A percentile compares a stretch with the other conserved stretches of the same genome.
Evolutionary conservation across 2,113 vertebrate species (phyloP).

Genomic region (Benitochromis conjunctus): DNA sequence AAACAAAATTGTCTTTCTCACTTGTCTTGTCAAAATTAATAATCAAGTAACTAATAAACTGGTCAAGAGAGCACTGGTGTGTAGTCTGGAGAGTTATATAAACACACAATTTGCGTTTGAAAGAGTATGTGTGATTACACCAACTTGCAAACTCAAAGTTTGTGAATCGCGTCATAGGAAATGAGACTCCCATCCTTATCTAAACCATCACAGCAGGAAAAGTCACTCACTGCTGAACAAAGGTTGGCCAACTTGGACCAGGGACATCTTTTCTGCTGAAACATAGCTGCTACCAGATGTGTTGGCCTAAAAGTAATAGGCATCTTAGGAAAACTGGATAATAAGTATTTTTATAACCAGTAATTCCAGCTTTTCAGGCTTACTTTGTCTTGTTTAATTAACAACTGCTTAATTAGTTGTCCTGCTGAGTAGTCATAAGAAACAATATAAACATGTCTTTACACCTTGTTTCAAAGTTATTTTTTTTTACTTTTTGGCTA

Average conservation of each 20-base stretch:
- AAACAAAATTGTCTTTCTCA: background rate
- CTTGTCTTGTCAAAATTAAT: background rate
- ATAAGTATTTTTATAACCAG: background rate
- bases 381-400: background rate
- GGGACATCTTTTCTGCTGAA: background rate
- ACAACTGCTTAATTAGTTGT: background rate
- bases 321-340: background rate
- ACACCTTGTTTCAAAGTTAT: background rate
- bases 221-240: background rate
- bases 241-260: background rate
- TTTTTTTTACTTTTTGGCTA: background rate
- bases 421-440: background rate
- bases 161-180: background rate
- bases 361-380: background rate
- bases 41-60: background rate
- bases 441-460: background rate
- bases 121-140: background rate
- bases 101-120: background rate
- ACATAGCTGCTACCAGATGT: background rate
- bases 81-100: background rate
- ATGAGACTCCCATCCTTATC: background rate
- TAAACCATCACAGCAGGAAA: slow-evolving; percentile 12
- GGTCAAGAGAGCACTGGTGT: background rate
- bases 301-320: background rate
- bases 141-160: background rate